phyloP scores from a whole-genome alignment of 37 sponge, comb jelly and placozoan species.

The Beroe ovata region DNA sequence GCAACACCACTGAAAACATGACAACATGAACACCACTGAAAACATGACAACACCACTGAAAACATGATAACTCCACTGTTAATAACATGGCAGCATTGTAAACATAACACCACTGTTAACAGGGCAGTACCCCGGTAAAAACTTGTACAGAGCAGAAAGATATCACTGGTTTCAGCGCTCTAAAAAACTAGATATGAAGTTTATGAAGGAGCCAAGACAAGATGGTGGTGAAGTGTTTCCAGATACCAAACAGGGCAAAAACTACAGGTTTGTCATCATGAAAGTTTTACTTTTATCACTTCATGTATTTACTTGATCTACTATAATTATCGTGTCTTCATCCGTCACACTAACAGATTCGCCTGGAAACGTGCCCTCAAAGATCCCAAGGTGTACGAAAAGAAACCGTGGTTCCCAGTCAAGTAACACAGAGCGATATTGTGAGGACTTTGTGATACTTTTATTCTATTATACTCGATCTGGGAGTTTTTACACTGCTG shows the following conservation, averaged over 20 bases:
- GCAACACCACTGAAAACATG: conserved; percentile 13
- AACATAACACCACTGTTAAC: neutral
- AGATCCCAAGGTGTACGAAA: conserved; percentile 44
- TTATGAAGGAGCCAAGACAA: neutral
- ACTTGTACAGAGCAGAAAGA: conserved; percentile 29
- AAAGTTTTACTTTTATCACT: too few relatives aligned
- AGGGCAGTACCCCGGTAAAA: conserved; percentile 64
- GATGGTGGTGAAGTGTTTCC: conserved; percentile 52
- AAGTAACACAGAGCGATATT: conserved; percentile 3
- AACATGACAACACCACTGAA: neutral
- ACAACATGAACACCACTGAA: neutral
- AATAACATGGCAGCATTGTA: neutral
- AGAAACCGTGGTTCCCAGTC: conserved; percentile 33
- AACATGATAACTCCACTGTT: neutral
- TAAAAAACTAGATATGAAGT: conserved; percentile 9
- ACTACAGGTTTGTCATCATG: neutral
- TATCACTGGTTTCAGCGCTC: conserved; percentile 12
- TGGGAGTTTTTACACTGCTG: too few relatives aligned
- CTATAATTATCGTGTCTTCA: too few relatives aligned
- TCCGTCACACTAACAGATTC: too few relatives aligned
- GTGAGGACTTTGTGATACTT: too few relatives aligned
- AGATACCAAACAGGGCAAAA: conserved; percentile 47
- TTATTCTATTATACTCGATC: too few relatives aligned
- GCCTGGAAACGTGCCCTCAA: neutral
- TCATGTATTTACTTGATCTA: too few relatives aligned